These are phyloP conservation scores for Minunthozetes semirufus DNA, from an alignment of 2,888 invertebrate species.

Conservation along the genomic window DNA sequence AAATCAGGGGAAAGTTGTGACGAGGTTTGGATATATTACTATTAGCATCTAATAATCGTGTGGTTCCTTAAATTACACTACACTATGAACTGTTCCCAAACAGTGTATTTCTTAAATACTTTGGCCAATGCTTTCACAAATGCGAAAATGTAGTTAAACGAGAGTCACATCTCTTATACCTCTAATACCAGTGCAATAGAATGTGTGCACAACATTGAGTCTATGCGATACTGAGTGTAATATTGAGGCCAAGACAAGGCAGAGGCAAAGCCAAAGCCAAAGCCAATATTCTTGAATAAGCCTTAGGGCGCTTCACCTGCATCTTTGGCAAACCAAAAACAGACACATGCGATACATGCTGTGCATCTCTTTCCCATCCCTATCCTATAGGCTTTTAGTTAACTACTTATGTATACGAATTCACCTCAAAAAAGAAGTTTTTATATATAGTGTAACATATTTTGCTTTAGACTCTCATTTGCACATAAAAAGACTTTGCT, in stretches of 20 bases:
- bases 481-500: constrained; percentile 34
- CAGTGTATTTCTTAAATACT: neutral
- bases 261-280: neutral
- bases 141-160: constrained; percentile 1
- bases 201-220: neutral
- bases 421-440: constrained; percentile 3
- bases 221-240: neutral
- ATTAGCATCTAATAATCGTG: constrained; percentile 22
- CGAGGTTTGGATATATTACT: neutral
- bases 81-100: neutral
- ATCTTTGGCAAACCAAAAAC: constrained; percentile 18
- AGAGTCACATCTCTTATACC: neutral
- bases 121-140: neutral
- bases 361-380: constrained; percentile 20
- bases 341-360: constrained; percentile 10
- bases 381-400: constrained; percentile 17
- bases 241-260: constrained; percentile 6
- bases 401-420: constrained; percentile 15
- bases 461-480: constrained; percentile 32
- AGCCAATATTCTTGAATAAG: neutral
- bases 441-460: constrained; percentile 24
- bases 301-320: constrained; percentile 29
- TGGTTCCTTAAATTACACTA: constrained; percentile 16
- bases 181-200: neutral
- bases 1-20: neutral